phyloP scores from a whole-genome alignment of 1,140 invertebrate species.

The Probaryconus sp. region DNA sequence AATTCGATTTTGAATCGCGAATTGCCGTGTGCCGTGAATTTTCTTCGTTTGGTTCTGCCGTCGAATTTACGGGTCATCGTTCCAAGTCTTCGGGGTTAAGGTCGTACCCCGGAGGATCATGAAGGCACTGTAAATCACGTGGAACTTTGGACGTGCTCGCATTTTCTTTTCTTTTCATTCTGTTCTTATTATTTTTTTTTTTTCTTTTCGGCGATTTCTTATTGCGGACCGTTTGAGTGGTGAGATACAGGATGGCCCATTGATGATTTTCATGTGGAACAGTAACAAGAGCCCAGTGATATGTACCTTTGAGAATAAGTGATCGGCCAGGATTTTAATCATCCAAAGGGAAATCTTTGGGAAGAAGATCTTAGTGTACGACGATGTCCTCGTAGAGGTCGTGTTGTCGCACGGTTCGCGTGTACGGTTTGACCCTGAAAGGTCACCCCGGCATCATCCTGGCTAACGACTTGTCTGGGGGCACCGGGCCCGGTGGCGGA shows the following conservation, averaged over 20 bases:
- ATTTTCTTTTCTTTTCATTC: too few species aligned
- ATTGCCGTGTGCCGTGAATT: constrained; percentile 52
- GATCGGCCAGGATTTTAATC: too few species aligned
- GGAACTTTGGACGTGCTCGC: too few species aligned
- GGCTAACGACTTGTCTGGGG: constrained; percentile 78
- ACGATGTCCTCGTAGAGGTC: constrained; percentile 56
- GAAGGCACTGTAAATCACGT: background rate
- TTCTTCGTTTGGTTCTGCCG: constrained; percentile 25
- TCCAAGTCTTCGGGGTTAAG: constrained; percentile 45
- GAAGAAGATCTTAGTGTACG: background rate
- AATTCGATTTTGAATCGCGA: constrained; percentile 75
- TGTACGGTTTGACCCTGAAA: constrained; percentile 62
- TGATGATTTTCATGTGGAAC: too few species aligned
- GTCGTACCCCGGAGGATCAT: constrained; percentile 27
- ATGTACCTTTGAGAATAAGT: background rate
- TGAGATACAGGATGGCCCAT: too few species aligned
- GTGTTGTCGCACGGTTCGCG: background rate
- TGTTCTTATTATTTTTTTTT: too few species aligned
- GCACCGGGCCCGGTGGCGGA: constrained; percentile 75
- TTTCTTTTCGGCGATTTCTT: too few species aligned
- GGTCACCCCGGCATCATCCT: constrained; percentile 77
- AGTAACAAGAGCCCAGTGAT: too few species aligned
- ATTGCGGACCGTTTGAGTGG: too few species aligned
- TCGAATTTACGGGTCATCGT: constrained; percentile 58
- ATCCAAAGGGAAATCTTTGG: too few species aligned